Evolutionary conservation across 1,140 invertebrate species (phyloP).

Genomic region (Diorhabda sublineata): DNA sequence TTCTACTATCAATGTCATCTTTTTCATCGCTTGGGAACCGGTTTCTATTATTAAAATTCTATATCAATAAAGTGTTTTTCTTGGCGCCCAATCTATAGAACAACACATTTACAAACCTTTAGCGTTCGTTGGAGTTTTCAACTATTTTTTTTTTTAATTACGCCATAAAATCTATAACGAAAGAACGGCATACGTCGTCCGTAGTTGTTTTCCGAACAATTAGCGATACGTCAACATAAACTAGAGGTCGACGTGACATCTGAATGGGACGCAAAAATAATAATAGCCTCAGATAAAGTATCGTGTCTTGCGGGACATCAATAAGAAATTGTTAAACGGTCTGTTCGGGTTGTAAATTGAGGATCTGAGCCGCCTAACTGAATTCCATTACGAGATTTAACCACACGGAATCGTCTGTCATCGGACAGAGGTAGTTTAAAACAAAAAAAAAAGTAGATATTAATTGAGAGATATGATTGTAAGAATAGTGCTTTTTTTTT

Average conservation of each 20-base stretch:
- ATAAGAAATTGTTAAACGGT: neutral
- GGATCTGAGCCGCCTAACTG: neutral
- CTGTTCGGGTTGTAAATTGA: neutral
- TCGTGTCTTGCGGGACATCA: neutral
- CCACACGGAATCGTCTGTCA: neutral
- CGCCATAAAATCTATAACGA: neutral
- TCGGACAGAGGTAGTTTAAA: neutral
- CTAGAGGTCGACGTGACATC: neutral
- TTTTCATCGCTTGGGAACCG: too few relatives aligned
- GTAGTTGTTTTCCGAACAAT: neutral
- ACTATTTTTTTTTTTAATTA: neutral
- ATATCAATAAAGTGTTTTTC: too few relatives aligned
- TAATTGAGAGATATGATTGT: too few relatives aligned
- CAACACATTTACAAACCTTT: too few relatives aligned
- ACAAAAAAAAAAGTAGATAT: too few relatives aligned
- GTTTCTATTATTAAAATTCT: too few relatives aligned
- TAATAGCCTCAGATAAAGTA: neutral
- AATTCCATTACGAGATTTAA: conserved; percentile 1
- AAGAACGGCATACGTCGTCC: neutral
- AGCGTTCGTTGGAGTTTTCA: too few relatives aligned
- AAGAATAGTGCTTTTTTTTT: too few relatives aligned
- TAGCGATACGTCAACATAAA: conserved; percentile 2
- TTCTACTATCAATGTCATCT: too few relatives aligned
- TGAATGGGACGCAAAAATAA: conserved; percentile 2
- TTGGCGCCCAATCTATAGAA: too few relatives aligned